phyloP scores from a whole-genome alignment of 2,888 invertebrate species.

The Papilio protenor region DNA sequence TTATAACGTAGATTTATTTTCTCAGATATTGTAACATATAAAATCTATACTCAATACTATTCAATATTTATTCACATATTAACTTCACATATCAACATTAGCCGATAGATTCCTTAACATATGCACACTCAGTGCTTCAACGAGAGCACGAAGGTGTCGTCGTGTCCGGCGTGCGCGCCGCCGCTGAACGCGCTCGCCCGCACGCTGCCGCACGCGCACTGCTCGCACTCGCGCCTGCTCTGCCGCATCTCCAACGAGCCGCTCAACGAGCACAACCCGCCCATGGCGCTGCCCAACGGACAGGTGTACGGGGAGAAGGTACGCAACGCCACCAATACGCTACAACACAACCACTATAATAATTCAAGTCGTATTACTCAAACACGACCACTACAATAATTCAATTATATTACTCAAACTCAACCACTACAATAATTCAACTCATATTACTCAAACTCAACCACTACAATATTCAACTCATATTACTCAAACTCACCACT shows the following conservation, averaged over 20 bases:
- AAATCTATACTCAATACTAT: no score
- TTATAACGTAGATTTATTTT: no score
- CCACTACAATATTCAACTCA: no score
- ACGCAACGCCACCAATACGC: no score
- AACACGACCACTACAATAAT: slow-evolving; percentile 28
- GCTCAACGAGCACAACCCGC: slow-evolving; percentile 98
- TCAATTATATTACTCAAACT: neutral
- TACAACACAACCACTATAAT: neutral
- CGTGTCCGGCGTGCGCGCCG: slow-evolving; percentile 96
- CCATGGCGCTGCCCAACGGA: slow-evolving; percentile 99
- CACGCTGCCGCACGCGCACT: slow-evolving; percentile 96
- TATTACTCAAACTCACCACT: no score
- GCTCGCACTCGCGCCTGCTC: slow-evolving; percentile 97
- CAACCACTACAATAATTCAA: no score
- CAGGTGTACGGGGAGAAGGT: slow-evolving; percentile 84
- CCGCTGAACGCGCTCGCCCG: slow-evolving; percentile 94
- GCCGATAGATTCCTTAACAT: slow-evolving; percentile 58
- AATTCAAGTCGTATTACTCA: neutral
- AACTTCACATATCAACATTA: neutral
- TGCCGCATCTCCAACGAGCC: slow-evolving; percentile 95
- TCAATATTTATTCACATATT: no score
- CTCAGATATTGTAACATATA: no score
- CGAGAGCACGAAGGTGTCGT: slow-evolving; percentile 88
- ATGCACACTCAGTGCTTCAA: slow-evolving; percentile 87
- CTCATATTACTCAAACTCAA: no score